These are phyloP conservation scores for Conomelus anceps DNA, from an alignment of 2,888 invertebrate species.

Conservation along the genomic window DNA sequence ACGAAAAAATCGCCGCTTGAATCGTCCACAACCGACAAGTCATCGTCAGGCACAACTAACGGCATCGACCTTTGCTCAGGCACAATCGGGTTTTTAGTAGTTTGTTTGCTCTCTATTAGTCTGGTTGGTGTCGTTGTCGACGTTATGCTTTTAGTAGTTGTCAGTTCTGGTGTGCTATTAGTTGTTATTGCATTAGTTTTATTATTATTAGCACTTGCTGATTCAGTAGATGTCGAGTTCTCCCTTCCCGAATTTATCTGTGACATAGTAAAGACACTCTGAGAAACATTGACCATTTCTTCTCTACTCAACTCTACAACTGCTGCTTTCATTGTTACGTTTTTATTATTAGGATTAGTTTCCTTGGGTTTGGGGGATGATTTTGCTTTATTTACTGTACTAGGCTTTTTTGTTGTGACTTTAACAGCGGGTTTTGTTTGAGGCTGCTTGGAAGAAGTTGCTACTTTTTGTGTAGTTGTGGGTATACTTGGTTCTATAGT, in stretches of 20 bases:
- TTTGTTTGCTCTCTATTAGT: conserved; percentile 32
- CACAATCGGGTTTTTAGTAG: neutral
- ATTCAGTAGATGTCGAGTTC: neutral
- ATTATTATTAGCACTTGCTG: neutral
- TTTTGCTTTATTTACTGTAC: conserved; percentile 9
- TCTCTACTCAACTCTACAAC: too few species aligned
- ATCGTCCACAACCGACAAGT: conserved; percentile 14
- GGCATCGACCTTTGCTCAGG: conserved; percentile 21
- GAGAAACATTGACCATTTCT: neutral
- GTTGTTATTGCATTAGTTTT: neutral
- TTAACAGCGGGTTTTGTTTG: conserved; percentile 25
- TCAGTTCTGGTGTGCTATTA: conserved; percentile 36
- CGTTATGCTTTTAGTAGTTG: conserved; percentile 30
- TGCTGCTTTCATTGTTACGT: neutral
- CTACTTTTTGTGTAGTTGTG: conserved; percentile 21
- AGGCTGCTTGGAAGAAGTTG: neutral
- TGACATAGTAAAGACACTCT: neutral
- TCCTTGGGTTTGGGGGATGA: conserved; percentile 33
- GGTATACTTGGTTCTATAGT: neutral
- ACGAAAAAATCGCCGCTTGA: conserved; percentile 49
- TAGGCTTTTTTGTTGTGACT: conserved; percentile 5
- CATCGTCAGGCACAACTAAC: conserved; percentile 19
- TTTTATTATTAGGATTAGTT: too few species aligned
- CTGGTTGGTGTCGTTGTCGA: conserved; percentile 26
- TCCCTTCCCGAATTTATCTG: too few species aligned